Percentiles rank a stretch among this genome's conserved stretches.
Conservation (phyloP, 2,113 vertebrate genomes). For the Trematocara zebra region DNA sequence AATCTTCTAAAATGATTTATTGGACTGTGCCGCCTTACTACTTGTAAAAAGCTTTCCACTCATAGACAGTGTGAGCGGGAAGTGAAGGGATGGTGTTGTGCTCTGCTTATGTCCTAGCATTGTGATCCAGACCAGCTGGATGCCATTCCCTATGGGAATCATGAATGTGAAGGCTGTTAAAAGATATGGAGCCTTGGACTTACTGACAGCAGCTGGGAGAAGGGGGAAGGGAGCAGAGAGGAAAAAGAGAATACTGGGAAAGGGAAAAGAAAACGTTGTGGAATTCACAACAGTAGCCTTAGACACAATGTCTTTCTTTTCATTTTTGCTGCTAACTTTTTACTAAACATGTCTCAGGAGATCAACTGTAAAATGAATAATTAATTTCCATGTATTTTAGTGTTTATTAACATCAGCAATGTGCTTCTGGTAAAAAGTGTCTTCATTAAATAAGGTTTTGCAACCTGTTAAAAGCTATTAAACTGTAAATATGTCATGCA, state of each 20-base stretch:
- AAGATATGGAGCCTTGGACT: slow-evolving; percentile 78
- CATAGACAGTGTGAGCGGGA: slow-evolving; percentile 32
- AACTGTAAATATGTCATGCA: background rate
- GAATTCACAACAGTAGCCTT: slow-evolving; percentile 47
- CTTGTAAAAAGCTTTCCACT: slow-evolving; percentile 38
- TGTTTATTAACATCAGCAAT: background rate
- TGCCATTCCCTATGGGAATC: slow-evolving; percentile 76
- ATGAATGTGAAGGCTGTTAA: slow-evolving; percentile 81
- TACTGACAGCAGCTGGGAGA: slow-evolving; percentile 83
- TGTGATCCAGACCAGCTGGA: slow-evolving; percentile 79
- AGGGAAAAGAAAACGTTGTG: slow-evolving; percentile 45
- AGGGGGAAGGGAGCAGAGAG: slow-evolving; percentile 46
- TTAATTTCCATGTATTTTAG: background rate
- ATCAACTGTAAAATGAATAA: background rate
- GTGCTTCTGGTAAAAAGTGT: background rate
- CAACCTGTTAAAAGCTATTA: background rate
- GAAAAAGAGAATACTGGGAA: slow-evolving; percentile 54
- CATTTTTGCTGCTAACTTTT: background rate
- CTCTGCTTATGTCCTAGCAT: slow-evolving; percentile 56
- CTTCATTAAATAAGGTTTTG: background rate
- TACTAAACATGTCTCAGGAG: background rate
- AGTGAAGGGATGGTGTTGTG: slow-evolving; percentile 55
- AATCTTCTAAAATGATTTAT: slow-evolving; percentile 10
- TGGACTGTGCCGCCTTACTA: background rate
- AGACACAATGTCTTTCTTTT: slow-evolving; percentile 12